Evolutionary conservation across 30 jellyfish, hydroid and myxozoan species (phyloP), one percentile per base, ranked within the genome.

Genomic region (Aurelia aurita): DNA sequence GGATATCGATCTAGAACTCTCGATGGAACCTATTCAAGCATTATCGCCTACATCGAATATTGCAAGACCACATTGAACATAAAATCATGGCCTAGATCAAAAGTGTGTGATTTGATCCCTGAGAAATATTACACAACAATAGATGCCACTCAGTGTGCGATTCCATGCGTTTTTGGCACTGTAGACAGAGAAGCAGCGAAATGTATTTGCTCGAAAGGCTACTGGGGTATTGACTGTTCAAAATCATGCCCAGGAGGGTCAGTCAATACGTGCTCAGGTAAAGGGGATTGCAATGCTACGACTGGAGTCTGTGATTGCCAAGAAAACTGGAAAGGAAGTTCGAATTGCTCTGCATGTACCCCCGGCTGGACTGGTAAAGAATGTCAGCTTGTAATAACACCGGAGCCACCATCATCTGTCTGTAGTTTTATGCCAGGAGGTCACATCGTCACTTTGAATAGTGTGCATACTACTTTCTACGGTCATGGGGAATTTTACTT

Each of bases 291-390:
- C 55, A 85, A 85, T 74, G 64, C 63, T 14, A 85, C 95, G 9
- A 85, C 71, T 9, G 95, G 95, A 27, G 29, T 58, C 9, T 85
- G 95, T 43, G 79, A 85, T 9, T 85, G 95, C 66, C 95, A 85
- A 44, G 95, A 85, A 64, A 85, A 74, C 71, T 85, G 95, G 95
- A 70, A 63, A 28, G 95, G 95, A n/a, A 85, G 65, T 64, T 20
- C 27, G 22, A 85, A 85, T 46, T 85, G 95, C 66, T 85, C 95
- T 28, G 73, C 79, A 15, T 85, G 95, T 32, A 46, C 95, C 55
- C 79, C 72, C 45, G 95, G 95, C 20, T 85, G 95, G 95, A 85
- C 89, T 11, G 95, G 95, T 4, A 67, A 62, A 15, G 85, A 73
- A 29, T 85, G 95, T 60, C 95, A 85, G 85, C 57, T 75, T 21